These are phyloP conservation scores for Haemorhous mexicanus DNA, from an alignment of 2,113 vertebrate genomes.

Conservation along the genomic window DNA sequence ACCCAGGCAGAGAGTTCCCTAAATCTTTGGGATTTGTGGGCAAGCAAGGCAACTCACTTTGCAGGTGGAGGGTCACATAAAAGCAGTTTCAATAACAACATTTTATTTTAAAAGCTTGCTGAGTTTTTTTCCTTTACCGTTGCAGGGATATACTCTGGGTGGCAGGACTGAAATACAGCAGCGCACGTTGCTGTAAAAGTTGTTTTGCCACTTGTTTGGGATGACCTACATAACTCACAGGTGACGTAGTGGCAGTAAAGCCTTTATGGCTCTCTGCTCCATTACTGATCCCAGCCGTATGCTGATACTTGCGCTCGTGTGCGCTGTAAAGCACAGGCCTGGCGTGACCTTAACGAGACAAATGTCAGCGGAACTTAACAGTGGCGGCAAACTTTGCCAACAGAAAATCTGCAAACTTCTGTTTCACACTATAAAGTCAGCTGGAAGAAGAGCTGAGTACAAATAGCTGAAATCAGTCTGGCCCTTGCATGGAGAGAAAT, in stretches of 20 bases:
- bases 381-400: background rate
- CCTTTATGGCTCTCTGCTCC: background rate
- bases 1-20: background rate
- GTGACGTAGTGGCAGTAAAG: background rate
- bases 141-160: background rate
- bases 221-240: slow-evolving; percentile 51
- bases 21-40: slow-evolving; percentile 38
- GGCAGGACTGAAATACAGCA: background rate
- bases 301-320: background rate
- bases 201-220: slow-evolving; percentile 43
- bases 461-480: background rate
- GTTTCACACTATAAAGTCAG: background rate
- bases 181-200: background rate
- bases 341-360: background rate
- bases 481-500: background rate
- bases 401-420: background rate
- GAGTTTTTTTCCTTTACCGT: background rate
- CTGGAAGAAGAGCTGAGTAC: background rate
- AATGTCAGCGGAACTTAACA: background rate
- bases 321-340: background rate
- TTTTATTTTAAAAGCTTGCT: slow-evolving; percentile 47
- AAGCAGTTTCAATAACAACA: slow-evolving; percentile 26
- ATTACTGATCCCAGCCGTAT: background rate
- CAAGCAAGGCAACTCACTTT: background rate
- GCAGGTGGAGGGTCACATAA: slow-evolving; percentile 26